Percentiles rank a stretch among this genome's conserved stretches.
Conservation (phyloP, 2,113 vertebrate genomes). For the Orcinus orca region DNA sequence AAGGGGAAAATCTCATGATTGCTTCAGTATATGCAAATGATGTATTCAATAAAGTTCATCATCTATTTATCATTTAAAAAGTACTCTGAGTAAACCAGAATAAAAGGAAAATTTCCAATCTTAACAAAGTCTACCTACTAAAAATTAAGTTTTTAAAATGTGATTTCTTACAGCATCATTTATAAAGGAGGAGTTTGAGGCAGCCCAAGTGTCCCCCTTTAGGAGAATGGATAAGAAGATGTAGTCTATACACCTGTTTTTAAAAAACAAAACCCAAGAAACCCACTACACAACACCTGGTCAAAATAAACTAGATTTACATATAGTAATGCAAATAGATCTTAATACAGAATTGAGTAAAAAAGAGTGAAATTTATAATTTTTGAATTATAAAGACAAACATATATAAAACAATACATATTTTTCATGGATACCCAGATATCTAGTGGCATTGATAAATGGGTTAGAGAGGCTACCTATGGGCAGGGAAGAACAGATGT, state of each 20-base stretch:
- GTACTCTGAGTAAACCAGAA: neutral
- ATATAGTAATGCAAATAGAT: conserved; percentile 9
- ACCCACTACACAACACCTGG: neutral
- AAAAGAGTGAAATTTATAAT: neutral
- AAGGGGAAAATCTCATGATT: neutral
- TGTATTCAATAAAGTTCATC: neutral
- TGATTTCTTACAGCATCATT: neutral
- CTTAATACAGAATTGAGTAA: neutral
- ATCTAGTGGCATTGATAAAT: neutral
- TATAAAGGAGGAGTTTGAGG: neutral
- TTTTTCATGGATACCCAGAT: conserved; percentile 11
- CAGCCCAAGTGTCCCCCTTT: neutral
- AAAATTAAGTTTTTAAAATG: neutral
- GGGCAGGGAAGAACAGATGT: neutral
- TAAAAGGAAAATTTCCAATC: neutral
- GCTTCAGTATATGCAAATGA: neutral
- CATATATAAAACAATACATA: neutral
- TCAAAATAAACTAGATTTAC: conserved; percentile 45
- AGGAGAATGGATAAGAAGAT: conserved; percentile 21
- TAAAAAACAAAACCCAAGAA: neutral
- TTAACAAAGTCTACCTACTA: conserved; percentile 15
- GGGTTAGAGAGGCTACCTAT: neutral
- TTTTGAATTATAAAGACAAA: conserved; percentile 30
- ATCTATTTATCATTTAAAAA: neutral
- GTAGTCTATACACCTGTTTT: neutral